Evolutionary conservation across 2,113 vertebrate genomes (phyloP).

Genomic region (Burhinus oedicnemus): DNA sequence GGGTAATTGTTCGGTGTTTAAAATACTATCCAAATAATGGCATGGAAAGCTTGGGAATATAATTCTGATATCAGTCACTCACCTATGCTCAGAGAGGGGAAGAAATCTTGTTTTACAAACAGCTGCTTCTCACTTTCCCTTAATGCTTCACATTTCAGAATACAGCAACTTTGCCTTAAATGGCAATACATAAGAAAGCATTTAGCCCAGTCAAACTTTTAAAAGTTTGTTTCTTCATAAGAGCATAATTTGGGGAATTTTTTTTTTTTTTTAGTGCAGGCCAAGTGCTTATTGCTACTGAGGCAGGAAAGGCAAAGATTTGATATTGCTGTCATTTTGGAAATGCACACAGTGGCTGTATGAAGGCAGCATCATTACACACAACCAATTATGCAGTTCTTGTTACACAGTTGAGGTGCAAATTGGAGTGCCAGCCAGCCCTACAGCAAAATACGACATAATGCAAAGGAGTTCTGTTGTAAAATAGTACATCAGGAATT

Average conservation of each 20-base stretch:
- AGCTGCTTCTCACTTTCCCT: not conserved
- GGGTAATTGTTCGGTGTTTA: not conserved
- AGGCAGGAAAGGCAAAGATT: not conserved
- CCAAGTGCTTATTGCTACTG: not conserved
- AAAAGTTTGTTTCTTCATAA: constrained; percentile 14
- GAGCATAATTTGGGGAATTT: not conserved
- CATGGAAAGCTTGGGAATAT: not conserved
- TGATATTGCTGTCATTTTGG: not conserved
- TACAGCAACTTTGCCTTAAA: not conserved
- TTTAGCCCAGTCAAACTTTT: constrained; percentile 29
- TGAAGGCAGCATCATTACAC: not conserved
- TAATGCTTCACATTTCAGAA: not conserved
- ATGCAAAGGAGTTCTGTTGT: not conserved
- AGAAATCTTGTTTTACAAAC: not conserved
- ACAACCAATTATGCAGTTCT: not conserved
- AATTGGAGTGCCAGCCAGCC: not conserved
- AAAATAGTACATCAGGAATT: not conserved
- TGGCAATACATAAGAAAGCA: not conserved
- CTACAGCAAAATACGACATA: not conserved
- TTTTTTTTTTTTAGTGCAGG: not conserved
- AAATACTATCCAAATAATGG: not conserved
- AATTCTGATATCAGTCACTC: not conserved
- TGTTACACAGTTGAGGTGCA: not conserved
- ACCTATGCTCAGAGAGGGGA: not conserved
- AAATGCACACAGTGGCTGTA: not conserved